Evolutionary conservation across 2,797 vertebrate species (phyloP), one percentile per base, ranked within the genome.

Genomic region (Apogon talboti): DNA sequence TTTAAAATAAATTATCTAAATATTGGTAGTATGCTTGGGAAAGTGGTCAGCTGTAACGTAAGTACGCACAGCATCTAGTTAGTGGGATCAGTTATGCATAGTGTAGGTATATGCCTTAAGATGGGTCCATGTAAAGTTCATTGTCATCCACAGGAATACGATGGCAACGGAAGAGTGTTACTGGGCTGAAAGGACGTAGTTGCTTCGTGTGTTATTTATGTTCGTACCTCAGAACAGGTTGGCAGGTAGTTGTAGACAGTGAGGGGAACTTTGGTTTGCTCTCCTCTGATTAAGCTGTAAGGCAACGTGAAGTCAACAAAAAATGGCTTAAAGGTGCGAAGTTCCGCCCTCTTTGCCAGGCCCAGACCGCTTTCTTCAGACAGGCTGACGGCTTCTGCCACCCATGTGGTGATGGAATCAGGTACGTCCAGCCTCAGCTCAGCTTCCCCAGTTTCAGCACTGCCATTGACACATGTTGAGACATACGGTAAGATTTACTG

Each of bases 351-450:
- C 14, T 62, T 54, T 0, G 95, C 95, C 14, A 98, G 78, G 49
- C 96, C 95, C 72, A 98, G 85, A 0, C 96, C 96, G 54, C 86
- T 85, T 4, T 89, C 90, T 24, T 93, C 83, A 0, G 96, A 96
- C 24, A 98, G 79, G 28, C 92, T 91, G n/a, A 97, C 85, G 0
- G 94, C 96, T 63, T 97, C 95, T 0, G 93, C 93, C 72, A 97
- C 92, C 96, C 96, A 98, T 0, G 95, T 96, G 21, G 96, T 97
- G 89, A 98, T 96, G 11, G 96, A 97, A 81, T 98, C 95, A 0
- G 96, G 96, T 30, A 95, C 94, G 2, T 96, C 94, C 88, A 97
- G 13, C 0, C 7, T 92, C 67, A 98, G 89, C 56, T 93, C 90
- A 0, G 93, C 94, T 66, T 97, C 94, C 8, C 96, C 95, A 0